Conservation (phyloP, 2,888 invertebrate genomes). For the Nematopogon swammerdamellus region DNA sequence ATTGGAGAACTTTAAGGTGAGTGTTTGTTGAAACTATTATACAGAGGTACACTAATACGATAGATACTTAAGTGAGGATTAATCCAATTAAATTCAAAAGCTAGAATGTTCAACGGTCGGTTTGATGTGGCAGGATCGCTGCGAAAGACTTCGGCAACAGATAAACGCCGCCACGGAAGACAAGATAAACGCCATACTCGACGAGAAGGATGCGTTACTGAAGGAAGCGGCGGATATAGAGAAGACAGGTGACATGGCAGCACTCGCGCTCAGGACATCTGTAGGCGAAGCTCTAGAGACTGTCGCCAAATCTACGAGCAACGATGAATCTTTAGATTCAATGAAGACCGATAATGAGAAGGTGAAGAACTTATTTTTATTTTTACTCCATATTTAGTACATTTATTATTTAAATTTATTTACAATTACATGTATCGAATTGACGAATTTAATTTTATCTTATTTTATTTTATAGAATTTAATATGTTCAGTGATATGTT, state of each 20-base stretch:
- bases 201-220: conserved; percentile 37
- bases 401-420: not conserved
- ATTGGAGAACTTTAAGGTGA: conserved; percentile 54
- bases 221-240: conserved; percentile 37
- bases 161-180: conserved; percentile 49
- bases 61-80: too few relatives aligned
- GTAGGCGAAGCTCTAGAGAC: conserved; percentile 41
- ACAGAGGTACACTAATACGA: too few relatives aligned
- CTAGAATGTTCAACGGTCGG: too few relatives aligned
- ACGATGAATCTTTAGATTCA: conserved; percentile 19
- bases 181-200: conserved; percentile 46
- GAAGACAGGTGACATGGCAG: conserved; percentile 37
- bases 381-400: not conserved
- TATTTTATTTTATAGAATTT: too few relatives aligned
- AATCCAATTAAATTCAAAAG: too few relatives aligned
- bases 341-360: conserved; percentile 31
- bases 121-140: conserved; percentile 47
- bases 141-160: conserved; percentile 48
- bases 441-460: too few relatives aligned
- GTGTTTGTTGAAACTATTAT: too few relatives aligned
- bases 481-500: too few relatives aligned
- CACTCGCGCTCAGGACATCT: conserved; percentile 40
- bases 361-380: too few relatives aligned
- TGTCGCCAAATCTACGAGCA: conserved; percentile 29
- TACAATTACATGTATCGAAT: too few relatives aligned